A percentile compares a stretch with the other conserved stretches of the same genome.
phyloP scores from a whole-genome alignment of 30 jellyfish, hydroid and myxozoan genomes.

The Aurelia aurita complex sp. Pacific region DNA sequence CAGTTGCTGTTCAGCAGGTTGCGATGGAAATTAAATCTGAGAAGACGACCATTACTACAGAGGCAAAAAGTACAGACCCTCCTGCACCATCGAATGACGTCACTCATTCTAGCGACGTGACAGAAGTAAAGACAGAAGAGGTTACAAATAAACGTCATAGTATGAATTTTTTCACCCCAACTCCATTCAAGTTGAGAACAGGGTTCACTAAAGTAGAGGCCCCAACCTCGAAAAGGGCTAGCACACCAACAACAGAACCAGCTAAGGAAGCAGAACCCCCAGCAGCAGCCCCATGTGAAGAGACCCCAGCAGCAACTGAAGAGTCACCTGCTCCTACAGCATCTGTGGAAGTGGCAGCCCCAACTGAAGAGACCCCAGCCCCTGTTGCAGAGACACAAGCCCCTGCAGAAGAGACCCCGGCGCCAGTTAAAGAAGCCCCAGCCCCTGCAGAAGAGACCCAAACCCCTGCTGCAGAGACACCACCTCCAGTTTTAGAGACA shows the following conservation, averaged over 20 bases:
- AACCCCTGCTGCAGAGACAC: neutral
- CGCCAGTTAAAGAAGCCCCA: neutral
- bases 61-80: no score
- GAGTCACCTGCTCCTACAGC: neutral
- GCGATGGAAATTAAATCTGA: neutral
- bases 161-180: no score
- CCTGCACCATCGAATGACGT: no score
- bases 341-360: neutral
- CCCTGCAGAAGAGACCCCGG: neutral
- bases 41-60: no score
- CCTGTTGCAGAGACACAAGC: neutral
- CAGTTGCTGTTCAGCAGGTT: neutral
- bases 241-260: neutral
- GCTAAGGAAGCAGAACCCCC: neutral
- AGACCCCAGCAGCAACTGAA: neutral
- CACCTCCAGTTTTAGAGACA: neutral
- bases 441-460: constrained; percentile 7
- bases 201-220: neutral
- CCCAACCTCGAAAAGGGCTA: neutral
- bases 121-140: no score
- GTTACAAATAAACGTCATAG: no score
- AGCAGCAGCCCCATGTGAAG: constrained; percentile 6
- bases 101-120: no score
- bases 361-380: neutral
- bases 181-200: no score